Percentiles rank a stretch among this genome's conserved stretches.
phyloP scores from a whole-genome alignment of 2,888 invertebrate genomes.

The Acrobasis consociella region DNA sequence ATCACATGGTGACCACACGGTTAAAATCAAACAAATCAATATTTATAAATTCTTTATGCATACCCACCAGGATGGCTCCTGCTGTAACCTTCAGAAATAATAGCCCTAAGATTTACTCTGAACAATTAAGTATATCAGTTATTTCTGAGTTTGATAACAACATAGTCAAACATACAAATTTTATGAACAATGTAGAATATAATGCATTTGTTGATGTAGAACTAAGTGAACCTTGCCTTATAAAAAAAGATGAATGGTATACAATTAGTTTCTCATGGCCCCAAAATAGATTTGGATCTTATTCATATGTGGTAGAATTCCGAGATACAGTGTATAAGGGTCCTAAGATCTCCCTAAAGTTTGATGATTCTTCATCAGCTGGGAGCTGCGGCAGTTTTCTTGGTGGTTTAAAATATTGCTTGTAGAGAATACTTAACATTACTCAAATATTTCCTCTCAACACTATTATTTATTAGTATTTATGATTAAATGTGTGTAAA shows the following conservation, averaged over 20 bases:
- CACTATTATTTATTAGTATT: neutral
- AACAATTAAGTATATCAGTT: constrained; percentile 66
- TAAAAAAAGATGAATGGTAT: constrained; percentile 73
- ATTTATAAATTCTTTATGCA: constrained; percentile 69
- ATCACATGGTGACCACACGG: constrained; percentile 57
- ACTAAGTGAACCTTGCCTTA: constrained; percentile 66
- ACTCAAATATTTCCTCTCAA: neutral
- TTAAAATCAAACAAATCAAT: constrained; percentile 71
- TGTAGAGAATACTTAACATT: constrained; percentile 41
- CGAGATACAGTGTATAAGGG: constrained; percentile 60
- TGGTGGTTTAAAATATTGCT: constrained; percentile 70
- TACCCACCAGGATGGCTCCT: constrained; percentile 73
- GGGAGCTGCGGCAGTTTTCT: constrained; percentile 68
- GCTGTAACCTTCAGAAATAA: constrained; percentile 61
- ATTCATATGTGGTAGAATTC: constrained; percentile 69
- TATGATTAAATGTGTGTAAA: too few species aligned
- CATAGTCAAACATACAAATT: constrained; percentile 60
- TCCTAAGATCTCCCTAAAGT: constrained; percentile 64
- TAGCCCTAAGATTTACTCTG: constrained; percentile 60
- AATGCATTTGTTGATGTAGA: constrained; percentile 69
- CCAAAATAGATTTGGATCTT: constrained; percentile 49
- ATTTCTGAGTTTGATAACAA: constrained; percentile 62
- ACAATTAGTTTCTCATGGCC: constrained; percentile 72
- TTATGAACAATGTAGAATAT: constrained; percentile 66
- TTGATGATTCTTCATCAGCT: constrained; percentile 63